Base-by-base conservation (phyloP, 2,797 vertebrate genomes). In the Vipera ursinii region DNA sequence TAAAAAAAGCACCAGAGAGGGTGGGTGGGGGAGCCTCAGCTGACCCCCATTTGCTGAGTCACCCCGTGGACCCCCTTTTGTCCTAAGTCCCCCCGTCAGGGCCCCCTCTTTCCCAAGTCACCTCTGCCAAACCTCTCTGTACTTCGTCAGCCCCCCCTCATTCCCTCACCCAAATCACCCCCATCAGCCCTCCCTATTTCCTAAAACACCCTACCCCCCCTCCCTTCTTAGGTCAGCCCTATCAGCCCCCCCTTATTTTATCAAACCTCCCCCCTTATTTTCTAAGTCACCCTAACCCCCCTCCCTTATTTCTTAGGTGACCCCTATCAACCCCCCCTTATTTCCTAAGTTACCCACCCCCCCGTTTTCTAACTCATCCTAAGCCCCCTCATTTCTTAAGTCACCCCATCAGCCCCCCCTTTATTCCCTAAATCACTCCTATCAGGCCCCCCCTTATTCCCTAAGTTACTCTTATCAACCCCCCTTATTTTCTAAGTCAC, bases 351-450 rank as follows among this genome's bases (percentile, higher is more conserved):
- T 32, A 32, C 32, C 32, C n/a, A n/a, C n/a, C 32, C 32, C 48
- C 13, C 15, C 8, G 0, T 8, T 65, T 12, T 3, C 0, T 1
- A 2, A 3, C 13, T 28, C 4, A 12, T 10, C 4, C 6, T 26
- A 53, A 32, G 2, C 10, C 10, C 12, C 13, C 57, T 12, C 10
- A 56, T 56, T 56, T 56, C 55, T 13, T 13, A 56, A 3, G 3
- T 56, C 55, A 13, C 55, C 13, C 55, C 55, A 56, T 51, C 51
- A 9, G 51, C 51, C 51, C 44, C 4, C 51, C 13, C 24, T 8
- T 9, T 26, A 61, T 26, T 61, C 9, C 7, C 22, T 61, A 24
- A 61, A 1, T 51, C 28, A 65, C 63, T 0, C 13, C 28, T 5
- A 32, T 6, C 63, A 69, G 13, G n/a, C n/a, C 63, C 63, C 26